A percentile compares a stretch with the other conserved stretches of the same genome.
Evolutionary conservation across 2,797 vertebrate species (phyloP).

Genomic region (Paratrypauchen microcephalus): DNA sequence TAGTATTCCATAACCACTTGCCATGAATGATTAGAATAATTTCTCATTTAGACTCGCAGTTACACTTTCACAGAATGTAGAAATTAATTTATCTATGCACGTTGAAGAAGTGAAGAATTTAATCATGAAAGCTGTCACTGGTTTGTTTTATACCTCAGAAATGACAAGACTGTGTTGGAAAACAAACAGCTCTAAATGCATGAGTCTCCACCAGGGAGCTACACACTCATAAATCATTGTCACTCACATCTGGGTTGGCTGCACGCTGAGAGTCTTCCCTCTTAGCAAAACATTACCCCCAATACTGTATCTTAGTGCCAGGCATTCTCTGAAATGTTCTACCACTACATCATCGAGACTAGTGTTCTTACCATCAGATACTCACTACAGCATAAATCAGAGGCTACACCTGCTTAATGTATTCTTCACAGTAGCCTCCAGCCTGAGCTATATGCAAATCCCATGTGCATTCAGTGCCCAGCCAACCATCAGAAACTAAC

Average conservation of each 20-base stretch:
- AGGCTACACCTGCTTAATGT: conserved; percentile 16
- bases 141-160: conserved; percentile 1
- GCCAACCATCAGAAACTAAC: conserved; percentile 48
- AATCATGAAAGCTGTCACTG: not conserved
- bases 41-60: not conserved
- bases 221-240: conserved; percentile 36
- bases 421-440: conserved; percentile 22
- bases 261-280: conserved; percentile 4
- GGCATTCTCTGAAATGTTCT: conserved; percentile 20
- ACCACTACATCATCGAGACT: conserved; percentile 7
- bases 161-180: conserved; percentile 17
- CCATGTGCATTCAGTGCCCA: conserved; percentile 43
- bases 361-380: conserved; percentile 9
- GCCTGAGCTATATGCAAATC: conserved; percentile 6
- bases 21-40: not conserved
- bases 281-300: conserved; percentile 8
- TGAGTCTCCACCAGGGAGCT: conserved; percentile 16
- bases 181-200: conserved; percentile 23
- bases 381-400: conserved; percentile 30
- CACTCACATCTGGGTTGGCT: conserved; percentile 8
- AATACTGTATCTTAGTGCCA: conserved; percentile 15
- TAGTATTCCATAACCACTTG: not conserved
- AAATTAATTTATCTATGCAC: not conserved
- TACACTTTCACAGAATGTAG: not conserved
- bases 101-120: not conserved